Percentiles rank a stretch among this genome's conserved stretches.
Evolutionary conservation across 2,113 vertebrate species (phyloP).

Genomic region (Anolis carolinensis): DNA sequence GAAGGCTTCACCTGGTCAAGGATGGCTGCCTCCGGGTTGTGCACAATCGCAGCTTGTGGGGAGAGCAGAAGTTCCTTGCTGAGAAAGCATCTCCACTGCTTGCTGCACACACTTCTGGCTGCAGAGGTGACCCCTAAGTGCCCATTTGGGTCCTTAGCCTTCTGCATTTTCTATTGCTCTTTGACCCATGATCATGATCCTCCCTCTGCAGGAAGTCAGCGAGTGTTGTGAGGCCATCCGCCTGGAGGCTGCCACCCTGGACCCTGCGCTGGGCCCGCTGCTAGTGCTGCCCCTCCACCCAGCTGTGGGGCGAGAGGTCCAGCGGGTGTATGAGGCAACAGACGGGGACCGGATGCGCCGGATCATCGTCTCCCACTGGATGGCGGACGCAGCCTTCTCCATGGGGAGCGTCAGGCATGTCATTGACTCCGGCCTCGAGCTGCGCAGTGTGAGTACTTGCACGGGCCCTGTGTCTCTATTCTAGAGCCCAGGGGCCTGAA

Average conservation of each 20-base stretch:
- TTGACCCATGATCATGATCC: neutral
- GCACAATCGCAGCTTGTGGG: no score
- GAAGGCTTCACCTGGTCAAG: no score
- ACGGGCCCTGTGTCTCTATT: no score
- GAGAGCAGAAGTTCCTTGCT: no score
- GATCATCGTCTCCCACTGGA: constrained; percentile 83
- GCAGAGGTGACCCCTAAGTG: no score
- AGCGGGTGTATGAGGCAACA: constrained; percentile 80
- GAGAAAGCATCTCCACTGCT: no score
- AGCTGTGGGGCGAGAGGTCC: constrained; percentile 65
- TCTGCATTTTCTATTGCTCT: no score
- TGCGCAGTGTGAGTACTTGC: constrained; percentile 84
- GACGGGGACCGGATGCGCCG: constrained; percentile 57
- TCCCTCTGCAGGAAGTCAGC: constrained; percentile 74
- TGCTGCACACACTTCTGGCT: no score
- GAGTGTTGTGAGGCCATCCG: constrained; percentile 80
- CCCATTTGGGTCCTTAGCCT: no score
- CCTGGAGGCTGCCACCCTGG: constrained; percentile 75
- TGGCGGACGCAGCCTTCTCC: constrained; percentile 90
- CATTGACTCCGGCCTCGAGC: constrained; percentile 89
- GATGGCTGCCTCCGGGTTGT: no score
- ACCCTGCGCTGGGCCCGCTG: constrained; percentile 75
- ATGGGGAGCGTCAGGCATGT: constrained; percentile 82
- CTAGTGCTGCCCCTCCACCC: constrained; percentile 81
- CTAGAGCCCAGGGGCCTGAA: no score